Evolutionary conservation across 2,888 invertebrate species (phyloP), one percentile per base, ranked within the genome.

Genomic region (Xestia ashworthii): DNA sequence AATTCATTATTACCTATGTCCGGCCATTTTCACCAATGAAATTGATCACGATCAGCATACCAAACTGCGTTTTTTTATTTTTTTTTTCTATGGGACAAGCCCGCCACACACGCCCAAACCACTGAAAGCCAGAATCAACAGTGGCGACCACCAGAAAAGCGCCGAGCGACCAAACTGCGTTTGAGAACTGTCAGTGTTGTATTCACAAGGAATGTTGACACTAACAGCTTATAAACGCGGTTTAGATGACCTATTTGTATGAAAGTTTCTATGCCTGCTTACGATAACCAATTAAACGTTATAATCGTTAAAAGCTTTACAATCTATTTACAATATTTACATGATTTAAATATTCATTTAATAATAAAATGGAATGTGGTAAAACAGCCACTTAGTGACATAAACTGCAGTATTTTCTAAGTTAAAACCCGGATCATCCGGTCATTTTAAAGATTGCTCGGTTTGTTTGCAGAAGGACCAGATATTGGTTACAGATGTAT

Each of bases 241-340:
- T 65, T 41, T n/a, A n/a, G 12, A n/a, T 41, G 5, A n/a, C n/a
- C 6, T 14, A 6, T 14, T 32, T 41, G 1, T n/a, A n/a, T 14
- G 14, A 12, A 12, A 44, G 3, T 44, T 32, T 65, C 16, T 48
- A n/a, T 25, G 38, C 25, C 3, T 66, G 16, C 65, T 50, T 41
- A 65, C 66, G 75, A 88, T 71, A 88, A 77, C 87, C 78, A 87
- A 78, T 78, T 38, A 82, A 80, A 78, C 44, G 11, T 74, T 76
- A 64, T 32, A 67, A 72, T 74, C 55, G 71, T 67, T 77, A 78
- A 73, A 88, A 87, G 87, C 81, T 76, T 83, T 53, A 72, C 72
- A 83, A 71, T 69, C 8, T 87, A 80, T 86, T 81, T 86, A 86
- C 88, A 88, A 60, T 81, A 82, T 86, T 82, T 86, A 88, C 84